Conservation (phyloP, 2,888 invertebrate genomes). For the Drosophila mettleri region DNA sequence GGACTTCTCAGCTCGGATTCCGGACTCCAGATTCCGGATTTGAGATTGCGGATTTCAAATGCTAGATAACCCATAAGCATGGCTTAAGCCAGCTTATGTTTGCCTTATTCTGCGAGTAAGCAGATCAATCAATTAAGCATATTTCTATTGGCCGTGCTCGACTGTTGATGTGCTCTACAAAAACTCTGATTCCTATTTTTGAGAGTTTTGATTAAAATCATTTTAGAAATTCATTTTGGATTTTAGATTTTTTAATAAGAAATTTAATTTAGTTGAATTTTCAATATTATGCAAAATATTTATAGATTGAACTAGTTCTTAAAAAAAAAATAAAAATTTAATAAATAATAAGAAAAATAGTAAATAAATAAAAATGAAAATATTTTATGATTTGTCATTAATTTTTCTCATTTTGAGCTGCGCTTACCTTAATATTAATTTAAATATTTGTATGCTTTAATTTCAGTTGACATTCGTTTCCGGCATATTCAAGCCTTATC, state of each 20-base stretch:
- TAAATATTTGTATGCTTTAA: no score
- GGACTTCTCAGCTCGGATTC: constrained; percentile 41
- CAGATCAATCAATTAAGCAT: constrained; percentile 31
- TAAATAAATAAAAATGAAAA: no score
- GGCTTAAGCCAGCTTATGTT: constrained; percentile 3
- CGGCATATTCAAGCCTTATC: background rate
- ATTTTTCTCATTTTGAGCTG: background rate
- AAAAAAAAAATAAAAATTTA: no score
- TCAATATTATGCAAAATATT: no score
- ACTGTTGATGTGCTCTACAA: background rate
- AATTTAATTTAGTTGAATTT: no score
- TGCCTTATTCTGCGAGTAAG: constrained; percentile 11
- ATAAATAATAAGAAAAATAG: no score
- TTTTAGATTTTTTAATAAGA: no score
- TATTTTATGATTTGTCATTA: no score
- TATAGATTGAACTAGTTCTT: no score
- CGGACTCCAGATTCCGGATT: constrained; percentile 51
- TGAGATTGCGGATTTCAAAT: constrained; percentile 23
- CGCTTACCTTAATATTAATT: background rate
- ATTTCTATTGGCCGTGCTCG: background rate
- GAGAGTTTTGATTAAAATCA: background rate
- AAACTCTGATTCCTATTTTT: background rate
- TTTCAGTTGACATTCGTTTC: background rate
- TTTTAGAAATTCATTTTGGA: no score
- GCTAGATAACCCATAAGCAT: constrained; percentile 3